Evolutionary conservation across 1,140 invertebrate species (phyloP).

Genomic region (Euglossa dilemma): DNA sequence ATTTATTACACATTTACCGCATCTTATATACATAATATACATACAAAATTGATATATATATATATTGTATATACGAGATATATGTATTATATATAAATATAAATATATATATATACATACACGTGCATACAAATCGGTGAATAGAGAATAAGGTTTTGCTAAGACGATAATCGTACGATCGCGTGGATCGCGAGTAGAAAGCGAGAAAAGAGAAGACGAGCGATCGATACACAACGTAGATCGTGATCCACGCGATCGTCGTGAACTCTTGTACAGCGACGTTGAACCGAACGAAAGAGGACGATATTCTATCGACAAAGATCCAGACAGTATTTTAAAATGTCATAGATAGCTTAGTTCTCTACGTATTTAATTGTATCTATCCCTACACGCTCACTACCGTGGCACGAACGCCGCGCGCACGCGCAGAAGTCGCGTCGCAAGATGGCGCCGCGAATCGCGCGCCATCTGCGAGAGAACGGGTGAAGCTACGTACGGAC

Average conservation of each 20-base stretch:
- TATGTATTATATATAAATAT: constrained; percentile 49
- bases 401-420: not conserved
- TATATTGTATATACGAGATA: constrained; percentile 58
- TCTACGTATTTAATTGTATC: constrained; percentile 43
- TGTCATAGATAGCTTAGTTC: constrained; percentile 46
- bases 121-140: constrained; percentile 48
- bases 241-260: constrained; percentile 28
- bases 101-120: constrained; percentile 42
- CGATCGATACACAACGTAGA: not conserved
- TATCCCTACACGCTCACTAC: not conserved
- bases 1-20: constrained; percentile 73
- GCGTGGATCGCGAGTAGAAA: constrained; percentile 15
- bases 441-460: not conserved
- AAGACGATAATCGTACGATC: constrained; percentile 46
- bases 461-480: not conserved
- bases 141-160: constrained; percentile 61
- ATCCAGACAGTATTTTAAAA: constrained; percentile 69
- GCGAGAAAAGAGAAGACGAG: not conserved
- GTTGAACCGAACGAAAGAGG: constrained; percentile 18
- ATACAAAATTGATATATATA: constrained; percentile 46
- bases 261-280: constrained; percentile 25
- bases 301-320: constrained; percentile 44
- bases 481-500: not conserved
- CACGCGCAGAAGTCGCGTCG: not conserved
- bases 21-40: constrained; percentile 70